A percentile compares a stretch with the other conserved stretches of the same genome.
phyloP scores from a whole-genome alignment of 2,113 vertebrate species.

The Sphyrna mokarran region DNA sequence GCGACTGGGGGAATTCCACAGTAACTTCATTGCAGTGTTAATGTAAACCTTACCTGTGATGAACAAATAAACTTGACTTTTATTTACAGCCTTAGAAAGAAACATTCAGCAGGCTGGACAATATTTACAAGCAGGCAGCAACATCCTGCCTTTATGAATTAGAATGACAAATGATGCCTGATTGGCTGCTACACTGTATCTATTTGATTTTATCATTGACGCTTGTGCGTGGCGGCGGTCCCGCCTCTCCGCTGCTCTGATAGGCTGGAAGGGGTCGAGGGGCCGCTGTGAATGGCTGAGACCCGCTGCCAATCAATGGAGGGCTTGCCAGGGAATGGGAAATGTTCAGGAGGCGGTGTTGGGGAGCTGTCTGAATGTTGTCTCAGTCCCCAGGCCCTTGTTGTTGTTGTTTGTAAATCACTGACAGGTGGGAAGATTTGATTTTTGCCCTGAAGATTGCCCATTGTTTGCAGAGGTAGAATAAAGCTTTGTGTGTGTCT shows the following conservation, averaged over 20 bases:
- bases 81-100: no score
- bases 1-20: no score
- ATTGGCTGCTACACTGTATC: neutral
- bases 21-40: no score
- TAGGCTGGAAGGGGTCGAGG: neutral
- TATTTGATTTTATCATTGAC: neutral
- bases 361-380: neutral
- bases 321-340: neutral
- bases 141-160: neutral
- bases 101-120: neutral
- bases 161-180: neutral
- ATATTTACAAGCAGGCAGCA: neutral
- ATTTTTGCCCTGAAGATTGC: constrained; percentile 4
- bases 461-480: constrained; percentile 27
- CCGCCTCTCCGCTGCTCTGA: neutral
- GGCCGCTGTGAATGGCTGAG: neutral
- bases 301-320: neutral
- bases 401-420: neutral
- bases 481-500: neutral
- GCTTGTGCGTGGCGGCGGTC: neutral
- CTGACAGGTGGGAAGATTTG: constrained; percentile 1
- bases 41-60: no score
- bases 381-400: neutral
- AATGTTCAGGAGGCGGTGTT: neutral
- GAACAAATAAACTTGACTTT: no score